Conservation (phyloP, 2,113 vertebrate genomes). For the Madoqua kirkii region DNA sequence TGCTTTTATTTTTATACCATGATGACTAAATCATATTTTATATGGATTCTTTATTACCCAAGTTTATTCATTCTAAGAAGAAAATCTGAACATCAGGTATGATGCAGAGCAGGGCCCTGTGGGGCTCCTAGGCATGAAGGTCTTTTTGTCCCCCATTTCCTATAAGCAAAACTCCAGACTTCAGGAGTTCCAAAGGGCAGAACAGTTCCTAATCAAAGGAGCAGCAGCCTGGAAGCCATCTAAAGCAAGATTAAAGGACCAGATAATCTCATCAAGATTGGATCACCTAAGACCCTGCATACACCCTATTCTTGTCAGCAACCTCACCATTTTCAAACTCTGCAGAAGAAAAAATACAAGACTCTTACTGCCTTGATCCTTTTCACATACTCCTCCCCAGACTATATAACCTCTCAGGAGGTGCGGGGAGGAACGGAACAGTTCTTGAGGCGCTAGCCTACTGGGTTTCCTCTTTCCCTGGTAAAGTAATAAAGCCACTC, state of each 20-base stretch:
- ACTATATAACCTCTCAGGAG: background rate
- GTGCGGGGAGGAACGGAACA: background rate
- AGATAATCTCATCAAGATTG: background rate
- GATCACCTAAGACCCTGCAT: background rate
- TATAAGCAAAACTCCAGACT: background rate
- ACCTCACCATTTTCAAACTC: background rate
- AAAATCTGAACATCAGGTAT: conserved; percentile 36
- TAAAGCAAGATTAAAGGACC: background rate
- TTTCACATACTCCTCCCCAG: background rate
- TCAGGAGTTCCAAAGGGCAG: background rate
- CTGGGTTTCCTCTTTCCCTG: background rate
- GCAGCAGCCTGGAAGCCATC: background rate
- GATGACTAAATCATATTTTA: conserved; percentile 34
- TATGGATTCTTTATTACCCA: background rate
- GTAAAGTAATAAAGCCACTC: background rate
- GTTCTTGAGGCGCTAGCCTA: background rate
- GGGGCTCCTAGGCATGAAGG: background rate
- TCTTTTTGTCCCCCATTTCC: background rate
- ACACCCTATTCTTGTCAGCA: background rate
- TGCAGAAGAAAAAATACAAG: background rate
- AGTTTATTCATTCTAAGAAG: conserved; percentile 27
- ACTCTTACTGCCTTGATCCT: background rate
- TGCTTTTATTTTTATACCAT: background rate
- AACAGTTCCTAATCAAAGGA: background rate
- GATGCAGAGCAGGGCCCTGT: background rate